Evolutionary conservation across 1,140 invertebrate species (phyloP), one percentile per base, ranked within the genome.

Genomic region (Gyrodactylus bullatarudis): DNA sequence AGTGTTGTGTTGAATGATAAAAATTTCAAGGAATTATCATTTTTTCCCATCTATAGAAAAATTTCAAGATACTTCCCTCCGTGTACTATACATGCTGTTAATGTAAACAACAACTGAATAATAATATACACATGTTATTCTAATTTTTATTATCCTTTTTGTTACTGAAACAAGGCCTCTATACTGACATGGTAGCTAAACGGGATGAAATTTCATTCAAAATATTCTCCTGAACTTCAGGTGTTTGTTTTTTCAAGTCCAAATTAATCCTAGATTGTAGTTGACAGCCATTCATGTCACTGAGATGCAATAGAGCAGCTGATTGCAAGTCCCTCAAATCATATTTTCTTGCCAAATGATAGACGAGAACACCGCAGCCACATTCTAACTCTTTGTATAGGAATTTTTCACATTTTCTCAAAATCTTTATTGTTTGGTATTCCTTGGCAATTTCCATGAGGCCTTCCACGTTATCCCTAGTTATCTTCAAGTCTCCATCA

Each of bases 381-480:
- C 19, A 19, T 23, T 69, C 68, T 8, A 69, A 21, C 8, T 69
- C 23, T 21, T 23, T 20, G 21, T 69, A 69, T 20, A 69, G 23
- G 23, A 69, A 69, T 23, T n/a, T n/a, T 69, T 69, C 68, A 8
- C 19, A 19, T 23, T 69, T 69, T 69, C 68, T 69, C 19, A 69
- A 21, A 69, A 69, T 23, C 19, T 69, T 69, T 69, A 23, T 19
- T 21, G 23, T 23, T 69, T 69, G 68, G 21, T 69, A 69, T 69
- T 69, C 68, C 23, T 69, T 69, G 1, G 68, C 68, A 23, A 69
- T 23, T n/a, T 69, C 68, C 68, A 69, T 69, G 23, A 69, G 68
- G 23, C 68, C 68, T 69, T 69, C 68, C 8, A 69, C 68, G 23
- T 69, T 69, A 23, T n/a, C 19, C 23, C 23, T 23, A 23, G 2